Evolutionary conservation across 2,113 vertebrate species (phyloP), one percentile per base, ranked within the genome.

Genomic region (Oreochromis niloticus): DNA sequence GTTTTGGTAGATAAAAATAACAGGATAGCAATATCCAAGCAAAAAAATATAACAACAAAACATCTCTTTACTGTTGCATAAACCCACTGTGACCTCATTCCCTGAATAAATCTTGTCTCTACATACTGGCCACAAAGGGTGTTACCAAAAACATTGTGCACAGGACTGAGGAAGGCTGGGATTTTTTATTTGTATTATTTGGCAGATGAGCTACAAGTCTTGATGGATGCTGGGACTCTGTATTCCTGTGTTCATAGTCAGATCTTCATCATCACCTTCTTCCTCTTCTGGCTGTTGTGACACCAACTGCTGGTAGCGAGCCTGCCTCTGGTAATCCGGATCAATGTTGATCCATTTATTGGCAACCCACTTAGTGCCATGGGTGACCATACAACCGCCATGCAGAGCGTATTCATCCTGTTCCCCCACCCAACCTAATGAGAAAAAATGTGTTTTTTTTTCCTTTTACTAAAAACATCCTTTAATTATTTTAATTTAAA

Each of bases 321-420:
- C 96, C 95, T 99, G 98, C 12, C 98, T 97, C 80, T 95, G 92
- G 84, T 96, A 97, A 94, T 98, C 98, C 11, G 98, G 98, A 90
- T 99, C 98, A 24, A 99, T 97, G n/a, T 99, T 99, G 95, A 99
- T 99, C 98, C 98, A 99, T 93, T 99, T 99, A 96, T 99, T 99
- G 87, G 98, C 98, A 0, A 99, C 97, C 98, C 98, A 99, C 89
- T 99, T 99, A 55, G 96, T 98, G 75, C 98, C 98, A 2, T 93
- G 96, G 4, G 98, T 98, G 91, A 99, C 98, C 91, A 99, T 93
- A 90, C 98, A 99, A 88, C 98, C 98, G 6, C 98, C 98, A 1
- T 99, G 98, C 91, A 99, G 94, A 7, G 98, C 97, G 0, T 98
- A 99, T 93, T 99, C 98, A 0, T 99, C 98, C 95, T 99, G 95